Percentiles rank a stretch among this genome's conserved stretches.
Conservation (phyloP, 2,113 vertebrate species). For the Ciconia maguari region DNA sequence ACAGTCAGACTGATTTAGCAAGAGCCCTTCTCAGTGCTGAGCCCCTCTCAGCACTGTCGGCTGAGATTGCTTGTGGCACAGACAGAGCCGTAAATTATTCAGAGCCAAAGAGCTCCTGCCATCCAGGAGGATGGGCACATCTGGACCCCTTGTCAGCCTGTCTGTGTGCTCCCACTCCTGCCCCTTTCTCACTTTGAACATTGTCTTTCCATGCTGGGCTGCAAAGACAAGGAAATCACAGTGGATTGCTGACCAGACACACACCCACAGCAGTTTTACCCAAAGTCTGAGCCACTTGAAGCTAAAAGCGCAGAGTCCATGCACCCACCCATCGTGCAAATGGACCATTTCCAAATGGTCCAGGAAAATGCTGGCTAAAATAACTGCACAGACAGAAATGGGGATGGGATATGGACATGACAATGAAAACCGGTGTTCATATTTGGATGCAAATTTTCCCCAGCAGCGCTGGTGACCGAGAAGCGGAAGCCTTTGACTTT, state of each 20-base stretch:
- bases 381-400: background rate
- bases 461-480: background rate
- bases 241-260: rapidly evolving
- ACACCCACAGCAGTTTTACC: background rate
- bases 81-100: background rate
- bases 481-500: background rate
- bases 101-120: background rate
- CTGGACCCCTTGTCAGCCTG: background rate
- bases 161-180: background rate
- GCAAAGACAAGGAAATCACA: background rate
- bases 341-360: background rate
- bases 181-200: background rate
- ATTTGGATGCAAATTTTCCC: background rate
- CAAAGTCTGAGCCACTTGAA: background rate
- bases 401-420: background rate
- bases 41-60: background rate
- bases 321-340: background rate
- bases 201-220: background rate
- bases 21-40: background rate
- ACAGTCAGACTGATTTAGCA: background rate
- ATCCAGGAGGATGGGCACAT: background rate
- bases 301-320: rapidly evolving
- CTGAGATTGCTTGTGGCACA: background rate
- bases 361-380: background rate
- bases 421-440: background rate